Evolutionary conservation across 2,888 invertebrate genomes (phyloP), one percentile per base, ranked within the genome.

Genomic region (Ditula angustiorana): DNA sequence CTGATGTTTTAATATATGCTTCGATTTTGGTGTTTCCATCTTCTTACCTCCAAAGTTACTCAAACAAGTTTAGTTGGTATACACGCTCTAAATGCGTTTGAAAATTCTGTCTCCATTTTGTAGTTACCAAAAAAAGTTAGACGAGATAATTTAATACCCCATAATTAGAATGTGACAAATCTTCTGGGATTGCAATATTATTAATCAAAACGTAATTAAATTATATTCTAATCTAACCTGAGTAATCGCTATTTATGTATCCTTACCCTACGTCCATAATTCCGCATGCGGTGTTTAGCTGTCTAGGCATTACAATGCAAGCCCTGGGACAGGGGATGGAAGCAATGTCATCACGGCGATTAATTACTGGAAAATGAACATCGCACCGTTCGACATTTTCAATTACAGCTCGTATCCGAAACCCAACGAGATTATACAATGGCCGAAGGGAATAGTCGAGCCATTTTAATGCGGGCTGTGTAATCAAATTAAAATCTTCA

Each of bases 301-400:
- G 52, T 70, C 59, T 71, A 70, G 69, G 67, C 71, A 71, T 66
- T 71, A 76, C 77, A 76, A 78, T 79, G 73, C 75, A 72, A 69
- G 69, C 72, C 75, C 71, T 71, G 76, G 77, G 73, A 76, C 68
- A 70, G 73, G 71, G 72, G 57, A 46, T 47, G 79, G 80, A 75
- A 73, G 80, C 81, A 72, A 83, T 86, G 87, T 91, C 90, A 92
- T 91, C 90, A 90, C 80, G 74, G 79, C 86, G 90, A 90, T 91
- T 91, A 92, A 92, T 92, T 90, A 92, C 81, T 90, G 91, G 87
- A 91, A 92, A 92, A 92, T 91, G 91, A 90, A 89, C 90, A 86
- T 85, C 84, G 81, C 82, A 81, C 80, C 82, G 85, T 81, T 86
- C 90, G 84, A 86, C 87, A 86, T 87, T 91, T 91, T 91, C 92